These are phyloP conservation scores for Ascidia mentula DNA, from an alignment of 23 tunicate genomes.

Conservation along the genomic window DNA sequence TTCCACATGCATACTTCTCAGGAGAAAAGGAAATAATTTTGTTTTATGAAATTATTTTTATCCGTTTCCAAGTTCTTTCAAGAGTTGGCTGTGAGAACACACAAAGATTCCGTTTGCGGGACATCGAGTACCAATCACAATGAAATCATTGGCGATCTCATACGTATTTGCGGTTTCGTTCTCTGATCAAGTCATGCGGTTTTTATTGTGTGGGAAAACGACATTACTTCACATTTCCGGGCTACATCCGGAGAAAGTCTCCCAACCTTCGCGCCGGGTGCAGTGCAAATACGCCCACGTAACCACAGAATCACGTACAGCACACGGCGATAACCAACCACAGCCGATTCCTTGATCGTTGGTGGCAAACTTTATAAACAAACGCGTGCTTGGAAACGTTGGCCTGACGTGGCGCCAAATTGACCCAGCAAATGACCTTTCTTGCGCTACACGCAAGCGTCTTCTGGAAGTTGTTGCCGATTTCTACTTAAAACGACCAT, in stretches of 20 bases:
- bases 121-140: no score
- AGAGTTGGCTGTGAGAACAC: no score
- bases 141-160: no score
- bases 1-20: no score
- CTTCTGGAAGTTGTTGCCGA: conserved; percentile 13
- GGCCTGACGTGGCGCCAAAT: conserved; percentile 8
- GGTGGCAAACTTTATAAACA: neutral
- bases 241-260: neutral
- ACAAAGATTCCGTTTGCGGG: no score
- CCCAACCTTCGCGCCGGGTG: neutral
- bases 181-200: neutral
- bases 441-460: neutral
- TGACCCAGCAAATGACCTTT: conserved; percentile 9
- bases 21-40: no score
- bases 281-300: no score
- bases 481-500: conserved; percentile 6
- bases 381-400: neutral
- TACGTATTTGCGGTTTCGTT: neutral
- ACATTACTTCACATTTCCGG: neutral
- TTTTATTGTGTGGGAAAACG: neutral
- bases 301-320: neutral
- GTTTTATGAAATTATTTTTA: no score
- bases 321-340: neutral
- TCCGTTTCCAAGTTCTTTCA: no score
- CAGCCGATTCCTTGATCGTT: neutral